Conservation (phyloP, 2,113 vertebrate species). For the Ochotona princeps region DNA sequence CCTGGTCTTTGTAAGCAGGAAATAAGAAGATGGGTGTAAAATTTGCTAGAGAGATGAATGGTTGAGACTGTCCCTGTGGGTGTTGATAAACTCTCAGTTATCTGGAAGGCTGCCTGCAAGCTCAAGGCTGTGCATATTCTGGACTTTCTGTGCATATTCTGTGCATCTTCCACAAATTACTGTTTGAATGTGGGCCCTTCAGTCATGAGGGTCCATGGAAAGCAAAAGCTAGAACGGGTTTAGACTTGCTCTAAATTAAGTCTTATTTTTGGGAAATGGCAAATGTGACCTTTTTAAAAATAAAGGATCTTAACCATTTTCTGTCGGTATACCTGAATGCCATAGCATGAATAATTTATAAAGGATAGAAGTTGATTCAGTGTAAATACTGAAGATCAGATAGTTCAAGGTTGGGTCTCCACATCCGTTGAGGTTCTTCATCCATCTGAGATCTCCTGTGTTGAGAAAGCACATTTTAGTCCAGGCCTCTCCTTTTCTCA, state of each 20-base stretch:
- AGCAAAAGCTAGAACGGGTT: neutral
- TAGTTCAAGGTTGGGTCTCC: too few relatives aligned
- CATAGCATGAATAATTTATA: too few relatives aligned
- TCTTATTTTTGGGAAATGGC: neutral
- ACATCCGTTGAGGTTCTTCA: too few relatives aligned
- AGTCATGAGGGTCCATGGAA: neutral
- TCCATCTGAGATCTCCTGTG: too few relatives aligned
- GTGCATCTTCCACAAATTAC: neutral
- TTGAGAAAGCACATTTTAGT: too few relatives aligned
- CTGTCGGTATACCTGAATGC: too few relatives aligned
- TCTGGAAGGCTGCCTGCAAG: neutral
- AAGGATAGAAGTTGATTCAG: too few relatives aligned
- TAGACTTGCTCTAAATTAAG: neutral
- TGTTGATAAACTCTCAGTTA: neutral
- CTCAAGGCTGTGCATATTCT: neutral
- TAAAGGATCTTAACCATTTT: neutral
- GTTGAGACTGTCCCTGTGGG: neutral
- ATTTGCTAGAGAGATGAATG: neutral
- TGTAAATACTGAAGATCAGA: too few relatives aligned
- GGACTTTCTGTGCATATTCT: neutral
- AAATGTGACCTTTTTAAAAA: constrained; percentile 8
- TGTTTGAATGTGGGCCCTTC: neutral
- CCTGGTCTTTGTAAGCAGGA: neutral
- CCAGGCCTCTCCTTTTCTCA: too few relatives aligned
- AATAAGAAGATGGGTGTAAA: neutral